Evolutionary conservation across 2,113 vertebrate species (phyloP), one percentile per base, ranked within the genome.

Genomic region (Turnix velox): DNA sequence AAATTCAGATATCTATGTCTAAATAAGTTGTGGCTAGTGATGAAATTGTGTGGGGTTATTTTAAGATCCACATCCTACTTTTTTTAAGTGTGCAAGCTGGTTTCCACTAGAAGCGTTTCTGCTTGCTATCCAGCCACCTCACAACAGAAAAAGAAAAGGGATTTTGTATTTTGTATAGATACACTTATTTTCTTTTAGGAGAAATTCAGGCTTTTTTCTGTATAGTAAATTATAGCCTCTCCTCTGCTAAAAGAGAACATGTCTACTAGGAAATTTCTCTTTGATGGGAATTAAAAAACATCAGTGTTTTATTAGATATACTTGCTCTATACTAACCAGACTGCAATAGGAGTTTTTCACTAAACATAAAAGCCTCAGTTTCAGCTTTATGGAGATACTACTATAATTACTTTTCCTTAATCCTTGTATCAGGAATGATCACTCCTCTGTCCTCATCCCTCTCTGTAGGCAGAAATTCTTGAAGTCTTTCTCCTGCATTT

Each of bases 401-500:
- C 51, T 71, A 13, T 48, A 45, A 45, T 54, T 61, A 43, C 42
- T 94, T 27, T 39, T 84, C 48, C 54, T 10, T 23, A 92, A 77
- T 77, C 65, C 74, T 71, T 66, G 7, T 91, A 79, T 92, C 55
- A 54, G 20, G 25, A 88, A 94, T 89, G 25, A 69, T 40, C 23
- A 27, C 11, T 48, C 39, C 45, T 85, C 63, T 49, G 11, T 78
- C 74, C 57, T 90, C 57, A 88, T 16, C 14, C n/a, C 59, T 10
- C 22, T 94, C 71, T 84, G 76, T 79, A 73, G 67, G 77, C 31
- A 77, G 61, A 94, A 78, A 54, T 72, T 55, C 62, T 61, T 79
- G 46, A 66, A 94, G 66, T 51, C 31, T 9, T 91, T 93, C 73
- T 71, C 27, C 52, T 55, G 39, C 76, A 73, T 92, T 95, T 96